A percentile compares a stretch with the other conserved stretches of the same genome.
phyloP scores from a whole-genome alignment of 2,888 invertebrate species.

The Iselma pallidipennis region DNA sequence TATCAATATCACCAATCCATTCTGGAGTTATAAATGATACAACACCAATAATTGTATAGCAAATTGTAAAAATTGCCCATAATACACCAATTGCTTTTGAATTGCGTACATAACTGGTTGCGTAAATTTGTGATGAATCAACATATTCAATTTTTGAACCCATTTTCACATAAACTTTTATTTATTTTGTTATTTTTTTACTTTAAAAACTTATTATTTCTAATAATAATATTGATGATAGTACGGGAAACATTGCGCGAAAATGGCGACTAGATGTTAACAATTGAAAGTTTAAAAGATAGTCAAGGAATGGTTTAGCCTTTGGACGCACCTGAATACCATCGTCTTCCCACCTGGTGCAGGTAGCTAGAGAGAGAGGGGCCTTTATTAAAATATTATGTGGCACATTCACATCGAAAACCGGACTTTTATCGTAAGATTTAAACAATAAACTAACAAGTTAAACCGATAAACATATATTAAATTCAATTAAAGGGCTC shows the following conservation, averaged over 20 bases:
- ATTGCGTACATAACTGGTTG: conserved; percentile 88
- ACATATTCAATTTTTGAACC: conserved; percentile 92
- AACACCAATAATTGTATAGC: conserved; percentile 93
- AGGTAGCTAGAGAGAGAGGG: conserved; percentile 13
- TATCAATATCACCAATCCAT: conserved; percentile 77
- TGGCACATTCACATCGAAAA: neutral
- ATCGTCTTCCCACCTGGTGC: conserved; percentile 20
- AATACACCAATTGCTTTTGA: conserved; percentile 95
- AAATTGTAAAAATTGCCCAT: conserved; percentile 97
- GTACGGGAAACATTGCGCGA: conserved; percentile 11
- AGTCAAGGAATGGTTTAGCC: conserved; percentile 12
- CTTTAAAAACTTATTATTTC: no score
- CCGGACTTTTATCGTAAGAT: neutral
- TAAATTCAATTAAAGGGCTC: no score
- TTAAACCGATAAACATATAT: no score
- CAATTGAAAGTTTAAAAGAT: conserved; percentile 1
- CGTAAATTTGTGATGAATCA: conserved; percentile 87
- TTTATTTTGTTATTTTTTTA: no score
- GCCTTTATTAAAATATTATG: neutral
- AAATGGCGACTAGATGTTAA: conserved; percentile 13
- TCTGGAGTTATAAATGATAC: conserved; percentile 95
- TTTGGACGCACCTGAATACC: conserved; percentile 23
- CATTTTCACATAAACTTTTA: conserved; percentile 69
- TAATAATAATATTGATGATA: neutral
- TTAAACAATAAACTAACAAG: no score